Evolutionary conservation across 2,888 invertebrate species (phyloP).

Genomic region (Melipona bicolor): DNA sequence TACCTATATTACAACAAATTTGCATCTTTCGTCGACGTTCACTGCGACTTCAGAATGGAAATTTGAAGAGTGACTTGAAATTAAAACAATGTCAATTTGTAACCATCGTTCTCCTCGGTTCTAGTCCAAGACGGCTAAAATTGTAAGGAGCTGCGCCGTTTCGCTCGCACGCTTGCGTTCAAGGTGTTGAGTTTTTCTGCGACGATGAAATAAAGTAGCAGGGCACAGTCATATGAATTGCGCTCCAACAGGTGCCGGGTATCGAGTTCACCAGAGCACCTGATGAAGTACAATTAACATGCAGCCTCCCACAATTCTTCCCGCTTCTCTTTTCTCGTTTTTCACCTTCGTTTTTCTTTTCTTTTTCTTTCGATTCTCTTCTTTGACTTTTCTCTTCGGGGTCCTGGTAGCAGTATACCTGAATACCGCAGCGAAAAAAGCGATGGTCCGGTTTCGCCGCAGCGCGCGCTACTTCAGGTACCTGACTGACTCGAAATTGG

Average conservation of each 20-base stretch:
- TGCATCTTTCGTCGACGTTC: neutral
- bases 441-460: constrained; percentile 84
- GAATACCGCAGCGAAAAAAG: neutral
- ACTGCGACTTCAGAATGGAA: neutral
- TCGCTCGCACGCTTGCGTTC: too few species aligned
- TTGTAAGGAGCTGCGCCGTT: too few species aligned
- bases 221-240: constrained; percentile 93
- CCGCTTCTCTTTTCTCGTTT: neutral
- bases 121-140: too few species aligned
- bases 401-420: neutral
- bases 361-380: constrained; percentile 19
- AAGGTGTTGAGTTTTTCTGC: neutral
- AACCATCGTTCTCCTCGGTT: neutral
- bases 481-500: constrained; percentile 91
- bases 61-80: neutral
- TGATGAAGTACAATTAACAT: constrained; percentile 99
- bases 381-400: too few species aligned
- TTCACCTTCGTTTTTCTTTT: constrained; percentile 32
- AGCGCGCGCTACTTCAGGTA: constrained; percentile 99
- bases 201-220: constrained; percentile 69
- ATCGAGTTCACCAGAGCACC: constrained; percentile 97
- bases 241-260: constrained; percentile 99
- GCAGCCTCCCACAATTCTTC: constrained; percentile 86
- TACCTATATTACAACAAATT: neutral
- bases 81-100: neutral